These are phyloP conservation scores for Emydoidea blandingii DNA, from an alignment of 2,797 vertebrate species.

Conservation along the genomic window DNA sequence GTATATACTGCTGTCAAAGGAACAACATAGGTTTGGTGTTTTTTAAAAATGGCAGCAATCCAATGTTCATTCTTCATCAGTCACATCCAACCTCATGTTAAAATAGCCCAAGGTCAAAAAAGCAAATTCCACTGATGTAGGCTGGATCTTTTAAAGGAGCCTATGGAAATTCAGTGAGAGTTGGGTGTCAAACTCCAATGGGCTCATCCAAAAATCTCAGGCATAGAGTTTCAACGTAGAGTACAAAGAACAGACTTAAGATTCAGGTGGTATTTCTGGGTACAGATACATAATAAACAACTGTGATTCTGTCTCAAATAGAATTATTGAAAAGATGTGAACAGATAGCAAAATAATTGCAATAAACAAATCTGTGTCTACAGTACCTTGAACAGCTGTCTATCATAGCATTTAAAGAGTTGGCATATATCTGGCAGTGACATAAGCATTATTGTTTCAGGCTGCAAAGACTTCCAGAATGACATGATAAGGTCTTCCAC, in stretches of 20 bases:
- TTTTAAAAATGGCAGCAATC: background rate
- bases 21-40: background rate
- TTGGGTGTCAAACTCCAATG: background rate
- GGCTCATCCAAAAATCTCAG: background rate
- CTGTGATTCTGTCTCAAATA: background rate
- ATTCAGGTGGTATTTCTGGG: fast-evolving
- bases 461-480: constrained; percentile 80
- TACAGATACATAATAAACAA: background rate
- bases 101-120: background rate
- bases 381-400: constrained; percentile 78
- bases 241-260: background rate
- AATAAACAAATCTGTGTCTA: background rate
- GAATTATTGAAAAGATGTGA: background rate
- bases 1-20: background rate
- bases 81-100: background rate
- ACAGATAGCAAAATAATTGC: fast-evolving
- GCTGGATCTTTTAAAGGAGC: background rate
- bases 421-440: constrained; percentile 74
- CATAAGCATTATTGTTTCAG: constrained; percentile 68
- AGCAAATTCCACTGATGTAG: background rate
- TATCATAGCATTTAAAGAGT: constrained; percentile 73
- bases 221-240: background rate
- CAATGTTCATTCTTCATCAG: background rate
- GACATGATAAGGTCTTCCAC: constrained; percentile 71
- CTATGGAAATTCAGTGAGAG: background rate